Percentiles rank a stretch among this genome's conserved stretches.
These are phyloP conservation scores for Tribolium madens DNA, from an alignment of 1,140 invertebrate genomes.

Conservation along the genomic window DNA sequence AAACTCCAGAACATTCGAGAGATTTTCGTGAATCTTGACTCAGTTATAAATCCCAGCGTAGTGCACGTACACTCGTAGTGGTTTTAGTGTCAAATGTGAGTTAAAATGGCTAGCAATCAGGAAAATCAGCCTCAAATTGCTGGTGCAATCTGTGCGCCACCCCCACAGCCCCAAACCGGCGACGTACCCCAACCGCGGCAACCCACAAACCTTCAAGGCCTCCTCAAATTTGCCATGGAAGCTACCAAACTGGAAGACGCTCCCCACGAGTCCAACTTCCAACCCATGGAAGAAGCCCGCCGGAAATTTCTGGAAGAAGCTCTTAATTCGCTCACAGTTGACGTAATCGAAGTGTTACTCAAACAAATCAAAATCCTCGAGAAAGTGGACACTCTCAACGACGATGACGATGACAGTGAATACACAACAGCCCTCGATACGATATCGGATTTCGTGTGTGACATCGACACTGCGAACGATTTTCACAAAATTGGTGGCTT, in stretches of 20 bases:
- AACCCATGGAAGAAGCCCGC: constrained; percentile 72
- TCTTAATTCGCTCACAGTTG: constrained; percentile 74
- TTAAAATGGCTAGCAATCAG: constrained; percentile 36
- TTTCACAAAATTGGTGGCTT: constrained; percentile 87
- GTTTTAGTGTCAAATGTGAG: constrained; percentile 36
- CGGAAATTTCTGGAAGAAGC: constrained; percentile 78
- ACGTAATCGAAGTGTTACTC: constrained; percentile 74
- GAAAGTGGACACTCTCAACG: constrained; percentile 65
- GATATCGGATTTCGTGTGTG: constrained; percentile 75
- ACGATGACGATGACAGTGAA: constrained; percentile 69
- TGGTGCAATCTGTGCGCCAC: constrained; percentile 26
- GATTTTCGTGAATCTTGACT: not conserved
- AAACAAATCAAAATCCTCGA: constrained; percentile 72
- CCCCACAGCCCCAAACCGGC: not conserved
- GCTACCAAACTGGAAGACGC: constrained; percentile 72
- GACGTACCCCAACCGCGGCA: constrained; percentile 45
- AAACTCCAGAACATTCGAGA: not conserved
- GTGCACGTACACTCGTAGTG: constrained; percentile 14
- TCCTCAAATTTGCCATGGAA: constrained; percentile 76
- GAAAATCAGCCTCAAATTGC: constrained; percentile 41
- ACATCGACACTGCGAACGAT: constrained; percentile 82
- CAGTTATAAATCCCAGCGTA: not conserved
- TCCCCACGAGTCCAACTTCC: constrained; percentile 64
- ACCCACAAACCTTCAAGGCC: constrained; percentile 67
- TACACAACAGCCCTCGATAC: constrained; percentile 71